Percentiles rank a stretch among this genome's conserved stretches.
These are phyloP conservation scores for Gryllus bimaculatus DNA, from an alignment of 1,140 invertebrate species.

Conservation along the genomic window DNA sequence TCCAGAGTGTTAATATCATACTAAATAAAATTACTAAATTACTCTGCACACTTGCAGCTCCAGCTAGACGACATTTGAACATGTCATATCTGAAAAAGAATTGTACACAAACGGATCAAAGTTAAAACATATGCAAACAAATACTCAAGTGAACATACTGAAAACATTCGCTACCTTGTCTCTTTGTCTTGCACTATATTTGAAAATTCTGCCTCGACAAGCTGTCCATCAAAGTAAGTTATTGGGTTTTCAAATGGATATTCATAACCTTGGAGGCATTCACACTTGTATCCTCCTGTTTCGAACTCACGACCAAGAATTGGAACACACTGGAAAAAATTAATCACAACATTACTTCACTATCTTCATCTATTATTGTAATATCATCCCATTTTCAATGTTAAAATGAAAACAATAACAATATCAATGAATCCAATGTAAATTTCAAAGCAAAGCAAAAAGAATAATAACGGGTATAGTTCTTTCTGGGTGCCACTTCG, in stretches of 20 bases:
- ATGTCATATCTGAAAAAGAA: conserved; percentile 59
- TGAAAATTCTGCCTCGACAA: conserved; percentile 88
- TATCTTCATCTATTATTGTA: neutral
- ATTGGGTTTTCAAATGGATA: conserved; percentile 92
- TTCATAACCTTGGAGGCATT: conserved; percentile 93
- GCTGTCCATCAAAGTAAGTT: conserved; percentile 92
- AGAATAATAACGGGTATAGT: neutral
- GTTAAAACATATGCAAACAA: neutral
- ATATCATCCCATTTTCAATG: neutral
- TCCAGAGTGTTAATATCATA: neutral
- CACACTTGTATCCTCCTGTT: conserved; percentile 95
- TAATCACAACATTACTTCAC: conserved; percentile 15
- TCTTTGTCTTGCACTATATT: conserved; percentile 70
- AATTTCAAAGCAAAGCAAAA: neutral
- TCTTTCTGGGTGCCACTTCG: too few species aligned
- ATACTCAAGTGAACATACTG: neutral
- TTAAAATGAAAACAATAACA: neutral
- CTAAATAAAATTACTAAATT: conserved; percentile 34
- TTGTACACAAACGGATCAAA: neutral
- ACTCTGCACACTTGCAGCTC: conserved; percentile 51
- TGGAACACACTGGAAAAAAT: conserved; percentile 74
- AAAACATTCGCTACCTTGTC: conserved; percentile 44
- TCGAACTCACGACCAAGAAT: conserved; percentile 84
- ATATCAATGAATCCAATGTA: neutral
- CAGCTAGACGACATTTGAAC: conserved; percentile 85